Evolutionary conservation across 2,797 vertebrate species (phyloP).

Genomic region (Pagetopsis macropterus): DNA sequence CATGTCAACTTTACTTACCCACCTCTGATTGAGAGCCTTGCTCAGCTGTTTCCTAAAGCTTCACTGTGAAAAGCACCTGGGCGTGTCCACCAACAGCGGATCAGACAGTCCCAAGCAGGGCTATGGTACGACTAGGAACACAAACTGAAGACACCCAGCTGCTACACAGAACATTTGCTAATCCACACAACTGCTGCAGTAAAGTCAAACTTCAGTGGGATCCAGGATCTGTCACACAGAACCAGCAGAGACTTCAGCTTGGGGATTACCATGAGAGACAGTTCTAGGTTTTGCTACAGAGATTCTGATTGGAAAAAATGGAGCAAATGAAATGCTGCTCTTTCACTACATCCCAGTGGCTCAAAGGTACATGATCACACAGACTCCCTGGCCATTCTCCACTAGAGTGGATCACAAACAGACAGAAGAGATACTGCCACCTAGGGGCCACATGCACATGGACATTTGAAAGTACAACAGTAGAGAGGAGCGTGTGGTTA

Average conservation of each 20-base stretch:
- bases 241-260: slow-evolving; percentile 33
- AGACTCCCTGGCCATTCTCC: slow-evolving; percentile 45
- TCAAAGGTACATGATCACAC: slow-evolving; percentile 39
- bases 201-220: slow-evolving; percentile 42
- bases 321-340: slow-evolving; percentile 43
- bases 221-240: slow-evolving; percentile 54
- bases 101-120: slow-evolving; percentile 36
- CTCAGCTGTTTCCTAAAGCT: slow-evolving; percentile 10
- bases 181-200: slow-evolving; percentile 63
- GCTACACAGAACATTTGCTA: slow-evolving; percentile 57
- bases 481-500: slow-evolving; percentile 63
- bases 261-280: slow-evolving; percentile 22
- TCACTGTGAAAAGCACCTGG: slow-evolving; percentile 27
- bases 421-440: slow-evolving; percentile 74
- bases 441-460: slow-evolving; percentile 81
- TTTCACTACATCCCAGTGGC: slow-evolving; percentile 40
- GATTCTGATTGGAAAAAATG: slow-evolving; percentile 37
- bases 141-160: slow-evolving; percentile 64
- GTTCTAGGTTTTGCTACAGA: slow-evolving; percentile 39
- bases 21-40: not conserved
- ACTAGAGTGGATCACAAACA: slow-evolving; percentile 50
- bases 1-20: not conserved
- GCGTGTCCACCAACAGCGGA: slow-evolving; percentile 24
- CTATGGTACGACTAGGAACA: slow-evolving; percentile 59
- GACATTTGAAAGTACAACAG: slow-evolving; percentile 62